Evolutionary conservation across 2,797 vertebrate species (phyloP).

Genomic region (Helicolenus hilgendorfi): DNA sequence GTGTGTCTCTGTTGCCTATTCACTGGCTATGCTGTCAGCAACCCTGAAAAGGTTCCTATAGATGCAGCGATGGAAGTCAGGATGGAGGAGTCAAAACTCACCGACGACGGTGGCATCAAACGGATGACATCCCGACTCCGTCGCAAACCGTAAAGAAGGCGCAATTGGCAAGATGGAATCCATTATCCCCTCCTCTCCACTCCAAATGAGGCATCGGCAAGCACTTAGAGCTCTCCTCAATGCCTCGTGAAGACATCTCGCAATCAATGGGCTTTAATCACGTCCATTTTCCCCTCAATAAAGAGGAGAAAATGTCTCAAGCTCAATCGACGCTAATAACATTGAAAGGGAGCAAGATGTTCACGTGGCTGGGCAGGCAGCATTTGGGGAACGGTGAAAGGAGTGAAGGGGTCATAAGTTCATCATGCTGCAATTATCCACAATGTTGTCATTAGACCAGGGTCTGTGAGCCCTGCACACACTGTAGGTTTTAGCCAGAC

Average conservation of each 20-base stretch:
- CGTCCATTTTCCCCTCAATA: conserved; percentile 61
- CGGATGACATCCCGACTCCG: conserved; percentile 73
- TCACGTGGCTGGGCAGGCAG: conserved; percentile 13
- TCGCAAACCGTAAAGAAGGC: conserved; percentile 77
- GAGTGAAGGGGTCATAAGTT: conserved; percentile 46
- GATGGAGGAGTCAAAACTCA: conserved; percentile 37
- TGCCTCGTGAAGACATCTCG: conserved; percentile 71
- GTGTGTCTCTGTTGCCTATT: conserved; percentile 16
- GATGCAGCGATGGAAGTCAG: not conserved
- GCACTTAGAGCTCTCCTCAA: conserved; percentile 60
- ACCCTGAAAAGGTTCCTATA: not conserved
- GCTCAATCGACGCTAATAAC: conserved; percentile 57
- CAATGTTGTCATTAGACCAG: not conserved
- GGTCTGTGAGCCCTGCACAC: not conserved
- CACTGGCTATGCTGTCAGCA: conserved; percentile 9
- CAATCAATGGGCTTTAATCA: conserved; percentile 81
- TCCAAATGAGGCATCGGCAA: conserved; percentile 61
- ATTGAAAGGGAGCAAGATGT: conserved; percentile 14
- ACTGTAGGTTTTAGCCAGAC: not conserved
- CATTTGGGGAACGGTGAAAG: conserved; percentile 12
- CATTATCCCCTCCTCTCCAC: conserved; percentile 77
- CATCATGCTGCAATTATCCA: conserved; percentile 29
- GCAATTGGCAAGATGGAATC: conserved; percentile 63
- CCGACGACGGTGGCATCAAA: conserved; percentile 49
- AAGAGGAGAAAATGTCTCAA: conserved; percentile 62